Base-by-base conservation (phyloP, 1,140 invertebrate species). In the Cyclargus thomasi region DNA sequence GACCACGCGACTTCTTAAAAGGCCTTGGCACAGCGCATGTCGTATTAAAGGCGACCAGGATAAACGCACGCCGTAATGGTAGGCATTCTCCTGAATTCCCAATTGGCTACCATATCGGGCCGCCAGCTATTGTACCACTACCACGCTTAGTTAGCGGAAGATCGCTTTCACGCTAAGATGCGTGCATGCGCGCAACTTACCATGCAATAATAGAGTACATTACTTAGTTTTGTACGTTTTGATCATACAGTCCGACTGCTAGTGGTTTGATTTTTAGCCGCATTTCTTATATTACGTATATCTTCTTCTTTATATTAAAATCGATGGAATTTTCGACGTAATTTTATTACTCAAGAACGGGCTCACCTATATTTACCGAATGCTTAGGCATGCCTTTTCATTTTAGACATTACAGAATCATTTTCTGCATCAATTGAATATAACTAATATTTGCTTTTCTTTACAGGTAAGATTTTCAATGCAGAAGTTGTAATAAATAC, bases 41-140 rank as follows among this genome's bases (percentile, higher is more conserved):
- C 75, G 77, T 78, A 78, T 74, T 79, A 74, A 70, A 74, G 68
- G 66, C 64, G 57, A 36, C 64, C 70, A 35, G 67, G 73, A 71
- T 73, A 72, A 63, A 23, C 47, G 67, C 55, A 68, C 71, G 67
- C 73, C 72, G 67, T 71, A 69, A 74, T 72, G 69, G 71, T 64
- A 63, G 59, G 74, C 77, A 75, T 77, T 82, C 77, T 72, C 72
- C 71, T 73, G 82, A 77, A 83, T 79, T 80, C 68, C 79, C 80
- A 85, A 82, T 81, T 81, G 70, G 80, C 78, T 78, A 65, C 82
- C 82, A 75, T 85, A 82, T 85, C 75, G 73, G 82, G 77, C 68
- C 63, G 66, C 20, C 57, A 69, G 70, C 77, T 75, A 83, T 82
- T 83, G 80, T 80, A 71, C 65, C 65, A 59, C 6, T 14, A 53